These are phyloP conservation scores for Ormyrus pomaceus DNA, from an alignment of 2,888 invertebrate genomes.

Conservation along the genomic window DNA sequence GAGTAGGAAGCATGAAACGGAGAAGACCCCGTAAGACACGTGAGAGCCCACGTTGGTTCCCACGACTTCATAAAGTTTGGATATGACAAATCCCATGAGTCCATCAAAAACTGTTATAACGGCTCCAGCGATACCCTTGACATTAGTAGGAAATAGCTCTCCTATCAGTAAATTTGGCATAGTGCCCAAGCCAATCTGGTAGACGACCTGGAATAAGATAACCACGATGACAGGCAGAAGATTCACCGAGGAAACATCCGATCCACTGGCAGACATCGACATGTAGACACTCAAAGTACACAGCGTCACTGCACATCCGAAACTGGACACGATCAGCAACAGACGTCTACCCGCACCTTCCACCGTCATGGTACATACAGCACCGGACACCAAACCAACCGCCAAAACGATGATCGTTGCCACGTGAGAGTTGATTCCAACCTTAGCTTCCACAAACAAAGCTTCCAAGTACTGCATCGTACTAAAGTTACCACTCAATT, in stretches of 20 bases:
- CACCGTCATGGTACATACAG: constrained; percentile 70
- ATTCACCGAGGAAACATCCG: constrained; percentile 65
- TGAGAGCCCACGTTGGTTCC: constrained; percentile 63
- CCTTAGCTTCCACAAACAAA: constrained; percentile 64
- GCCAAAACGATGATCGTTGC: constrained; percentile 76
- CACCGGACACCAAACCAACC: constrained; percentile 74
- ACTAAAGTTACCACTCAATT: constrained; percentile 71
- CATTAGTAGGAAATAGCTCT: constrained; percentile 71
- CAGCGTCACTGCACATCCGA: constrained; percentile 69
- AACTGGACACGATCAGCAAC: constrained; percentile 76
- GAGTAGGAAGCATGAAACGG: constrained; percentile 66
- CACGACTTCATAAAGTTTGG: constrained; percentile 70
- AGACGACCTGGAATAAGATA: constrained; percentile 69
- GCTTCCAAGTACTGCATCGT: constrained; percentile 72
- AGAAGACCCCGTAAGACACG: constrained; percentile 68
- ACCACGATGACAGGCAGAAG: constrained; percentile 68
- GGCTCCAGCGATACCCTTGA: constrained; percentile 70
- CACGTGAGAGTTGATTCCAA: constrained; percentile 67
- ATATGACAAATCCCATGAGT: constrained; percentile 68
- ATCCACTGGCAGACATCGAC: constrained; percentile 49
- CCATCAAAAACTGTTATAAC: constrained; percentile 70
- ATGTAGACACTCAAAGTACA: constrained; percentile 67
- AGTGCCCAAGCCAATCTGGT: constrained; percentile 71
- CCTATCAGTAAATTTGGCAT: constrained; percentile 71
- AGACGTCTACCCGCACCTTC: constrained; percentile 77